These are phyloP conservation scores for Ophiothrix spiculata DNA, from an alignment of 35 echinoderm and acorn worm species.

Conservation along the genomic window DNA sequence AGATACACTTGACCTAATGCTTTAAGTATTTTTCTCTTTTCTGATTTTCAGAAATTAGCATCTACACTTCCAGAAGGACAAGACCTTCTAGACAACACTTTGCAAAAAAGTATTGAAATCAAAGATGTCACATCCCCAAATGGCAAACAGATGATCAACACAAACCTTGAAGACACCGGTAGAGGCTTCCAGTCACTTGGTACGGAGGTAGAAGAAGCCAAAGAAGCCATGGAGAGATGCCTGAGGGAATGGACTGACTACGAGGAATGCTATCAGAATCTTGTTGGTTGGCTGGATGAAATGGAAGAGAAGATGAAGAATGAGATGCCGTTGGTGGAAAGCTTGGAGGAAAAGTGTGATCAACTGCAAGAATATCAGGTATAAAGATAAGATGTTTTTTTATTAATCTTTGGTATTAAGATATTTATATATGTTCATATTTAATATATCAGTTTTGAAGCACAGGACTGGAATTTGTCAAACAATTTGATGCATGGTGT, in stretches of 20 bases:
- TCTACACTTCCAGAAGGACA: slow-evolving; percentile 36
- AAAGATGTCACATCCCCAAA: slow-evolving; percentile 30
- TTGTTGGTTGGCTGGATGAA: slow-evolving; percentile 28
- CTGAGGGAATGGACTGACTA: slow-evolving; percentile 41
- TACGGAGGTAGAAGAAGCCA: slow-evolving; percentile 16
- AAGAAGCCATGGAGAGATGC: slow-evolving; percentile 16
- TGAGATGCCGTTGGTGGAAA: slow-evolving; percentile 34
- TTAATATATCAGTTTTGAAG: neutral
- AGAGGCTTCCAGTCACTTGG: slow-evolving; percentile 27
- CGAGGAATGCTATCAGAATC: slow-evolving; percentile 15
- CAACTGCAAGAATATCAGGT: slow-evolving; percentile 52
- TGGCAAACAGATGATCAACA: slow-evolving; percentile 26
- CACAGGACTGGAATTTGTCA: neutral
- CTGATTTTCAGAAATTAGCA: neutral
- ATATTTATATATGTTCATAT: neutral
- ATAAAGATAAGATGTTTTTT: too few relatives aligned
- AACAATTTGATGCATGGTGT: too few relatives aligned
- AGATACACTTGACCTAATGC: too few relatives aligned
- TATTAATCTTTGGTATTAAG: slow-evolving; percentile 27
- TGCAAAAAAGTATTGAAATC: slow-evolving; percentile 24
- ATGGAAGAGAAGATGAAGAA: slow-evolving; percentile 19
- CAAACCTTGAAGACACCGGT: slow-evolving; percentile 14
- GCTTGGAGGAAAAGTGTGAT: slow-evolving; percentile 38
- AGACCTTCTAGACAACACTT: slow-evolving; percentile 1
- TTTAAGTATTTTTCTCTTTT: too few relatives aligned